Conservation (phyloP, 2,113 vertebrate species). For the Zosterops borbonicus region DNA sequence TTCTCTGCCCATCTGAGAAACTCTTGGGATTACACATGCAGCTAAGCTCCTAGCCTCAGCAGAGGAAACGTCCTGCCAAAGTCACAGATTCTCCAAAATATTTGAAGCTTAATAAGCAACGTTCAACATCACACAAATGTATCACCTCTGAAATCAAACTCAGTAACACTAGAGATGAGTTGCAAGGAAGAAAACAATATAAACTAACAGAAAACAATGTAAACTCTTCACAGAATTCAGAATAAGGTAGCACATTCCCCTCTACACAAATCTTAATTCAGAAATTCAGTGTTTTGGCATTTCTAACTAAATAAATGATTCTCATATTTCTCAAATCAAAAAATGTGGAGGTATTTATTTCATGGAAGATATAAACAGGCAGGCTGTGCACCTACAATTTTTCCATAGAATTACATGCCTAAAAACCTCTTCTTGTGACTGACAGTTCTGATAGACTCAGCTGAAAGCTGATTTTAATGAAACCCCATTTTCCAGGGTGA, state of each 20-base stretch:
- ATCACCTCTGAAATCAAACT: background rate
- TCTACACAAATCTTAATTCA: background rate
- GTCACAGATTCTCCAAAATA: background rate
- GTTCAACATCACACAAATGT: fast-evolving
- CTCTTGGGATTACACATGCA: background rate
- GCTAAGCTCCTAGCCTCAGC: background rate
- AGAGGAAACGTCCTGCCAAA: background rate
- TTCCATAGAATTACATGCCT: background rate
- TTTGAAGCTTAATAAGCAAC: background rate
- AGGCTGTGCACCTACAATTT: background rate
- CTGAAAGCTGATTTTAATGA: constrained; percentile 36
- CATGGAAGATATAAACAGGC: background rate
- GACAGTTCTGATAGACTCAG: constrained; percentile 26
- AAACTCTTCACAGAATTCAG: background rate
- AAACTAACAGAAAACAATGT: background rate
- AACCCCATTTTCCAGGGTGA: constrained; percentile 9
- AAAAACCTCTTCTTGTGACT: constrained; percentile 2
- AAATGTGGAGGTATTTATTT: background rate
- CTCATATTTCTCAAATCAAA: background rate
- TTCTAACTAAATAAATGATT: background rate
- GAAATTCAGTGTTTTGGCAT: background rate
- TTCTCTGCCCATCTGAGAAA: background rate
- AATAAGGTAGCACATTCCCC: background rate
- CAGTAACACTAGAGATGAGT: background rate
- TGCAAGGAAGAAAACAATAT: background rate